Percentiles rank a stretch among this genome's conserved stretches.
phyloP scores from a whole-genome alignment of 2,888 invertebrate species.

The Eucriotettix oculatus region DNA sequence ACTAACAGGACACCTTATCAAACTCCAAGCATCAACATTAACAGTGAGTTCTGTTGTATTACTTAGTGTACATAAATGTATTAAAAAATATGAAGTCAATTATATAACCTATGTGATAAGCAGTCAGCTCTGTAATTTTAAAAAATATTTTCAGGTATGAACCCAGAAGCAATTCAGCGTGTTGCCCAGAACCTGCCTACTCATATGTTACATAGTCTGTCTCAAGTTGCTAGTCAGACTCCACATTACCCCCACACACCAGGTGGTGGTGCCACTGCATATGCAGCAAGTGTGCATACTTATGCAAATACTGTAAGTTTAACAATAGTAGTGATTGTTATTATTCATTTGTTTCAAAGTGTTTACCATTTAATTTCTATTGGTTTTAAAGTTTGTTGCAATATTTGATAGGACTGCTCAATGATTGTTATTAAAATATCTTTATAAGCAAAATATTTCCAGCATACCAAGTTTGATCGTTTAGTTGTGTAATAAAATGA shows the following conservation, averaged over 20 bases:
- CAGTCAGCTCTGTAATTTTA: not conserved
- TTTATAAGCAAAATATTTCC: no score
- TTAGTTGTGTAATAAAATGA: no score
- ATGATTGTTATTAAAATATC: no score
- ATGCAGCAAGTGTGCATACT: slow-evolving; percentile 37
- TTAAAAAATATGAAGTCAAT: not conserved
- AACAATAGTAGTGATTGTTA: not conserved
- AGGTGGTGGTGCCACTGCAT: slow-evolving; percentile 33
- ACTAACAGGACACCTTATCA: slow-evolving; percentile 40
- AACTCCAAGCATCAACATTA: slow-evolving; percentile 24
- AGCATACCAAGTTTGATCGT: no score
- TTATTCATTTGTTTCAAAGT: no score
- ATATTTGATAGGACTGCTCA: no score
- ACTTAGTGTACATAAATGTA: not conserved
- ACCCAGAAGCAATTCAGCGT: slow-evolving; percentile 49
- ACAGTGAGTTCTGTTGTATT: slow-evolving; percentile 16
- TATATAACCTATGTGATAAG: not conserved
- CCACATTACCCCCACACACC: slow-evolving; percentile 52
- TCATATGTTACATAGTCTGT: slow-evolving; percentile 51
- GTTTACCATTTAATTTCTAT: no score
- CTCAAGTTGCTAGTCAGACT: slow-evolving; percentile 51
- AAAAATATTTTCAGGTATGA: slow-evolving; percentile 30
- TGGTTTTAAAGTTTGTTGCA: no score
- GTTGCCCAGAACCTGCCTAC: slow-evolving; percentile 52
- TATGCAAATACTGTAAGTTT: slow-evolving; percentile 52